A percentile compares a stretch with the other conserved stretches of the same genome.
Evolutionary conservation across 35 echinoderm and acorn worm genomes (phyloP).

Genomic region (Amphiura filiformis): DNA sequence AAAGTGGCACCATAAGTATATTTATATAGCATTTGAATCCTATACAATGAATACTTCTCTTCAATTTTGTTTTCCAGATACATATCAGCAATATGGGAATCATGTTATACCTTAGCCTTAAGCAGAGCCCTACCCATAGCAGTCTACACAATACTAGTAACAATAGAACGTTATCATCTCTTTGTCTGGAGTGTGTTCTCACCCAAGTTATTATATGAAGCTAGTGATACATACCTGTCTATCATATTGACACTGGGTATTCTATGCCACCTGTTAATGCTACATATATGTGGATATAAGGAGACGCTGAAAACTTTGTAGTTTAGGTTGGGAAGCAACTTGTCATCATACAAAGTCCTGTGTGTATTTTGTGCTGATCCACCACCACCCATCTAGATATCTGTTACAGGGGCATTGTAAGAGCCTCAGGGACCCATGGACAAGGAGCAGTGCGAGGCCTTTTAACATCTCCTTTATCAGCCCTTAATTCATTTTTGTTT

Average conservation of each 20-base stretch:
- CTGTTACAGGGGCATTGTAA: too few relatives aligned
- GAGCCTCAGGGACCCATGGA: too few relatives aligned
- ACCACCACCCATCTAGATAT: too few relatives aligned
- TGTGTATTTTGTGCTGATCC: too few relatives aligned
- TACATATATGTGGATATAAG: not conserved
- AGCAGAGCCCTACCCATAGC: conserved; percentile 80
- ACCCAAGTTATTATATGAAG: conserved; percentile 82
- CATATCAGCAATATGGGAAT: conserved; percentile 47
- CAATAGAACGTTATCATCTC: conserved; percentile 86
- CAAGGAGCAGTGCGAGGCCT: too few relatives aligned
- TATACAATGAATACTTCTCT: not conserved
- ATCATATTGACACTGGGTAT: not conserved
- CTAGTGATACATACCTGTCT: conserved; percentile 19
- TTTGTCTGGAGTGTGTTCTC: conserved; percentile 97
- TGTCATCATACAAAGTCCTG: too few relatives aligned
- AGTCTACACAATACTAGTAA: conserved; percentile 77
- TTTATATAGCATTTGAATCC: too few relatives aligned
- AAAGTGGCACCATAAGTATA: too few relatives aligned
- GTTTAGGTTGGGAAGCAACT: too few relatives aligned
- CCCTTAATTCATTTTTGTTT: too few relatives aligned
- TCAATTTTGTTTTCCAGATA: conserved; percentile 31
- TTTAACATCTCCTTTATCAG: too few relatives aligned
- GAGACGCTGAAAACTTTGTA: not conserved
- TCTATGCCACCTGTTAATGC: not conserved
- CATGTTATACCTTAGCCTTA: conserved; percentile 57